phyloP scores from a whole-genome alignment of 2,888 invertebrate species.

The Physocephala rufipes region DNA sequence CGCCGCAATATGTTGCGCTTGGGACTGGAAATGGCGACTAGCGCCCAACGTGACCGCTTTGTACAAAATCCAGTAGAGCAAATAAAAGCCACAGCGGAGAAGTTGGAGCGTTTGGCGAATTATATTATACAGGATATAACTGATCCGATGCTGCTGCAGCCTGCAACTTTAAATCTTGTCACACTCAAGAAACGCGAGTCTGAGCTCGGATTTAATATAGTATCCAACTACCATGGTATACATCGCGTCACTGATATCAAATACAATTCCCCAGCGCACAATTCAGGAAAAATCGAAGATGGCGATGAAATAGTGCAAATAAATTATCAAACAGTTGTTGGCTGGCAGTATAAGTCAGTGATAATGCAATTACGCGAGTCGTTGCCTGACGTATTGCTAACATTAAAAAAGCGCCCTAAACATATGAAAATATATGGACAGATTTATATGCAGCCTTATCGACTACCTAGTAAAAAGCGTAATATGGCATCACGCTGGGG shows the following conservation, averaged over 20 bases:
- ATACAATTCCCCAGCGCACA: constrained; percentile 91
- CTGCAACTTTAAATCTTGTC: constrained; percentile 88
- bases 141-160: constrained; percentile 91
- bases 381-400: constrained; percentile 81
- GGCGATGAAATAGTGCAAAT: constrained; percentile 97
- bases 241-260: constrained; percentile 88
- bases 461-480: constrained; percentile 77
- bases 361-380: constrained; percentile 78
- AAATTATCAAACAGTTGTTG: constrained; percentile 78
- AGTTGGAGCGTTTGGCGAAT: constrained; percentile 82
- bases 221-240: constrained; percentile 83
- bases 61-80: constrained; percentile 85
- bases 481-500: constrained; percentile 74
- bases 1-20: constrained; percentile 79
- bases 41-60: constrained; percentile 90
- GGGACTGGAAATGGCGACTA: constrained; percentile 87
- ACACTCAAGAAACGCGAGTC: constrained; percentile 86
- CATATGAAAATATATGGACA: constrained; percentile 82
- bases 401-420: constrained; percentile 83
- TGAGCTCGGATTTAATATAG: constrained; percentile 89
- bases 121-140: constrained; percentile 85
- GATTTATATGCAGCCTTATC: constrained; percentile 74
- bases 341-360: constrained; percentile 84
- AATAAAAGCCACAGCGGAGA: constrained; percentile 74
- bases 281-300: constrained; percentile 90